Conservation (phyloP, 2,888 invertebrate genomes). For the Morpho deidamia region DNA sequence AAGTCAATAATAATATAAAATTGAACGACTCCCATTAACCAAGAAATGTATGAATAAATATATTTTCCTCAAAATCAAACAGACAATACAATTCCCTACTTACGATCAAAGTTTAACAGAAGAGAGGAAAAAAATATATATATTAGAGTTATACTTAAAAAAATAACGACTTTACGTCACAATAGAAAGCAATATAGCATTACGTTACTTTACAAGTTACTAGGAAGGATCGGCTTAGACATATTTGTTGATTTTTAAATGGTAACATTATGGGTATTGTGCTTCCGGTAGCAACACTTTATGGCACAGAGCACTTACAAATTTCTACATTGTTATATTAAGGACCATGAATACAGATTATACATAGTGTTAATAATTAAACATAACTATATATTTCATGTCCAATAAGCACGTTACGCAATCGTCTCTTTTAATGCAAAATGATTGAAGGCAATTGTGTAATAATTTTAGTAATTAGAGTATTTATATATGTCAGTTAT, state of each 20-base stretch:
- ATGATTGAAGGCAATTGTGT: neutral
- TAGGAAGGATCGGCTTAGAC: constrained; percentile 53
- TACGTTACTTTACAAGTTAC: constrained; percentile 54
- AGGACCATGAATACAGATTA: constrained; percentile 50
- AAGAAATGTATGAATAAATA: constrained; percentile 33
- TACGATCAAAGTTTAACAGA: constrained; percentile 58
- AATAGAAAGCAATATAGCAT: constrained; percentile 64
- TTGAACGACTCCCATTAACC: constrained; percentile 36
- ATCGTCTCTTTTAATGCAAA: constrained; percentile 1
- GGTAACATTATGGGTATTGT: constrained; percentile 67
- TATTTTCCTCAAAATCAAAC: constrained; percentile 44
- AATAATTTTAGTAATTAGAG: no score
- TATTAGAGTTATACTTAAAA: constrained; percentile 52
- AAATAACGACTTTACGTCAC: constrained; percentile 51
- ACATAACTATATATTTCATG: constrained; percentile 18
- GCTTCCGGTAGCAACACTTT: constrained; percentile 72
- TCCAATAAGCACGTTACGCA: constrained; percentile 28
- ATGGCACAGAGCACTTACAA: constrained; percentile 69
- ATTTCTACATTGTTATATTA: constrained; percentile 66
- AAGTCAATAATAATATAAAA: neutral
- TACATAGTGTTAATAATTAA: neutral
- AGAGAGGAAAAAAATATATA: constrained; percentile 50
- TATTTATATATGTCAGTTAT: no score
- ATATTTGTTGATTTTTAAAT: constrained; percentile 41
- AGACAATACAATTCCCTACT: constrained; percentile 64